These are phyloP conservation scores for Megaceryle torquata DNA, from an alignment of 2,113 vertebrate genomes.

Conservation along the genomic window DNA sequence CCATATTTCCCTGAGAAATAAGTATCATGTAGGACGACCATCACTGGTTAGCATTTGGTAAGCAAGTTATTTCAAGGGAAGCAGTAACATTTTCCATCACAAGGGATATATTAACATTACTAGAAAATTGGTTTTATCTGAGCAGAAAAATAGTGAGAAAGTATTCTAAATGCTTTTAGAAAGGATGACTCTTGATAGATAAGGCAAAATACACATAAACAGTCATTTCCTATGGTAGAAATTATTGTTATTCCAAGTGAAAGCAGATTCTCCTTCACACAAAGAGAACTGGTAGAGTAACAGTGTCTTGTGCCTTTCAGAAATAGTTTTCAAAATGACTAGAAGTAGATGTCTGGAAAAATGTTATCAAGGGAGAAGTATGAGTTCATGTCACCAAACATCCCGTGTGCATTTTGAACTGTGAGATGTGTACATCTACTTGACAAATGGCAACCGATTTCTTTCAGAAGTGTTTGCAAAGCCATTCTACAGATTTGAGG, in stretches of 20 bases:
- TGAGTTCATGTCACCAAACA: not conserved
- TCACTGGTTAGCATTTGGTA: not conserved
- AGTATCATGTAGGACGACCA: not conserved
- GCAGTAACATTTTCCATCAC: not conserved
- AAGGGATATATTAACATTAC: not conserved
- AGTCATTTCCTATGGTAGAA: not conserved
- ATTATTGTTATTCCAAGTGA: not conserved
- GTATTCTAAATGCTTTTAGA: not conserved
- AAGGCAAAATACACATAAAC: not conserved
- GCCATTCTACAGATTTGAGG: not conserved
- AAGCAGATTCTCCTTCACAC: not conserved
- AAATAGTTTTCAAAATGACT: not conserved
- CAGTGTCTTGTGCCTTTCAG: not conserved
- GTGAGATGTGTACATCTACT: not conserved
- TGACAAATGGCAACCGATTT: not conserved
- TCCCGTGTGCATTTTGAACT: not conserved
- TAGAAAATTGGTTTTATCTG: not conserved
- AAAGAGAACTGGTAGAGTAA: not conserved
- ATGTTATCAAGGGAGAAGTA: not conserved
- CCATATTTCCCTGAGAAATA: not conserved
- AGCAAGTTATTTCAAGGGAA: not conserved
- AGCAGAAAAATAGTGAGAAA: not conserved
- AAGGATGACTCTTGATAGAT: rapidly evolving
- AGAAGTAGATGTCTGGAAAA: not conserved
- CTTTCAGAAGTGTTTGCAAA: not conserved